Percentiles rank a stretch among this genome's conserved stretches.
These are phyloP conservation scores for Phocides pigmalion DNA, from an alignment of 1,140 invertebrate genomes.

Conservation along the genomic window DNA sequence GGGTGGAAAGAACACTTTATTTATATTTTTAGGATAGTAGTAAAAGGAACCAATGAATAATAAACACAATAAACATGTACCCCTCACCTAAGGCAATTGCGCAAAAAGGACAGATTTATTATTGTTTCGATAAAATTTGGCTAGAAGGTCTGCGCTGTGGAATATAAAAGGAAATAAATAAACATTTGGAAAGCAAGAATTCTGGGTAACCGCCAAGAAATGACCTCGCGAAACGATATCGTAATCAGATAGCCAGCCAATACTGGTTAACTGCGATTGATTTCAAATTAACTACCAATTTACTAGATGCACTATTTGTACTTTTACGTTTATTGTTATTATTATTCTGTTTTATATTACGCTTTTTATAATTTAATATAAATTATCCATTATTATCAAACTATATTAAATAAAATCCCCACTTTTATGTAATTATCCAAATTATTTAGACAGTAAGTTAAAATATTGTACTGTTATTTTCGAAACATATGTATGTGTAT, in stretches of 20 bases:
- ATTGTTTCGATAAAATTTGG: slow-evolving; percentile 45
- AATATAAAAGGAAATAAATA: slow-evolving; percentile 33
- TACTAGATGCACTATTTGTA: no score
- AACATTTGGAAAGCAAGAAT: slow-evolving; percentile 53
- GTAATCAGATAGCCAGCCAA: slow-evolving; percentile 48
- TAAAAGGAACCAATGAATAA: not conserved
- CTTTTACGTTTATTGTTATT: no score
- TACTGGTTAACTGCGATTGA: not conserved
- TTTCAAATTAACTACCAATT: slow-evolving; percentile 16
- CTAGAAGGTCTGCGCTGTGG: slow-evolving; percentile 11
- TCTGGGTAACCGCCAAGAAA: slow-evolving; percentile 53
- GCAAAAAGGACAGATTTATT: slow-evolving; percentile 14
- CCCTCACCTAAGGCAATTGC: slow-evolving; percentile 2
- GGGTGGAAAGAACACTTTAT: no score
- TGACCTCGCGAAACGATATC: slow-evolving; percentile 52
- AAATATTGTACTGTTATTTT: no score
- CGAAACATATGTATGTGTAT: no score
- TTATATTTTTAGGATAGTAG: no score
- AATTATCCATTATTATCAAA: no score
- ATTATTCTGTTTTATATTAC: no score
- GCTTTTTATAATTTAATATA: no score
- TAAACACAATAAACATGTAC: not conserved
- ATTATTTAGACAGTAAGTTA: no score
- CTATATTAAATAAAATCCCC: no score
- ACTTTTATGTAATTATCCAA: no score